Base-by-base conservation (phyloP, 2,113 vertebrate genomes). In the Gymnarchus niloticus region DNA sequence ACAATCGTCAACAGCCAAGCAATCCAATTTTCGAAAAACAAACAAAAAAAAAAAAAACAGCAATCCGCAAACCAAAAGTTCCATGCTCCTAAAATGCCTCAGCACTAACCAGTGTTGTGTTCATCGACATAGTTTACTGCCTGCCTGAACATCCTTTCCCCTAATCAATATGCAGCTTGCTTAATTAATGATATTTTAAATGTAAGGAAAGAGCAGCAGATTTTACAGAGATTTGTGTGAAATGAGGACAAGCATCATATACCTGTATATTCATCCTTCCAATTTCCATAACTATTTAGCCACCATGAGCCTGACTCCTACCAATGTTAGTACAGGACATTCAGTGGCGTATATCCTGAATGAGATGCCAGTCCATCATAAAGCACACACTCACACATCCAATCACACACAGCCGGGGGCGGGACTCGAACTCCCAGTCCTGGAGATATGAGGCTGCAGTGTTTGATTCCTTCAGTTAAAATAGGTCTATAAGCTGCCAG, bases 1-100 rank as follows among this genome's bases (percentile, higher is more conserved):
- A 96, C 97, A n/a, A n/a, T n/a, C n/a, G n/a, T 97, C 97, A 93
- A 95, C 95, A 93, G 91, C 96, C 97, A 97, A 96, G 95, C 95
- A 93, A 95, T 97, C 97, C 97, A 97, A 96, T 94, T n/a, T n/a
- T n/a, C n/a, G n/a, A n/a, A n/a, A n/a, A n/a, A 94, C 93, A 92
- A 95, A 95, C 1, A 54, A 54, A 41, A 41, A 5, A 73, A 41
- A 33, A 2, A 69, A 14, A n/a, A n/a, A 33, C 14, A 69, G 4
- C 19, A 69, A 37, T 12, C 28, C 17, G 37, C 61, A 33, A 69
- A 69, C 28, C 17, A 69, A 33, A 69, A 65, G 9, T 65, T 65
- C 37, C 61, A 14, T 65, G 12, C 23, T 17, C 28, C 61, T 4
- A 37, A 37, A 69, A 33, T 69, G 14, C 61, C 61, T 69, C 2